Percentiles rank a stretch among this genome's conserved stretches.
phyloP scores from a whole-genome alignment of 2,888 invertebrate genomes.

The Nephrotoma guestfalica region DNA sequence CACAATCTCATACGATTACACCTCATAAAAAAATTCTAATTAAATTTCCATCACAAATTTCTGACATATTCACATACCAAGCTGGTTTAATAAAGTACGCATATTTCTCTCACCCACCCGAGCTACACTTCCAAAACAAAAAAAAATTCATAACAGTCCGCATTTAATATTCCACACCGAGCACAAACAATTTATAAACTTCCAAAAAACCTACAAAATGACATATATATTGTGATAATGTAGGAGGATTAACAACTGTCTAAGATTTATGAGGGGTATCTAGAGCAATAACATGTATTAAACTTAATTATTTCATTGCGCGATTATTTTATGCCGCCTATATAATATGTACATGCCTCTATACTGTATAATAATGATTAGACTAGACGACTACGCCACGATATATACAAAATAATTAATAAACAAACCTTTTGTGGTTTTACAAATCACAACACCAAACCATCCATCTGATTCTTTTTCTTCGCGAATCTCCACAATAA shows the following conservation, averaged over 20 bases:
- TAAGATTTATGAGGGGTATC: neutral
- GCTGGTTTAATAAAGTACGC: too few species aligned
- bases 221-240: neutral
- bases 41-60: too few species aligned
- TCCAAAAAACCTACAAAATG: neutral
- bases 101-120: too few species aligned
- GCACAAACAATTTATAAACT: neutral
- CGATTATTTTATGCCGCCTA: neutral
- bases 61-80: too few species aligned
- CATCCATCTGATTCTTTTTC: constrained; percentile 19
- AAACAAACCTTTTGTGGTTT: constrained; percentile 49
- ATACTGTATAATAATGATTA: neutral
- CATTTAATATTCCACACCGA: neutral
- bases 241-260: neutral
- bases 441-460: constrained; percentile 57
- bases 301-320: neutral
- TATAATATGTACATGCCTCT: too few species aligned
- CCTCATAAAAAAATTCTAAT: too few species aligned
- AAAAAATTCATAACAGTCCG: neutral
- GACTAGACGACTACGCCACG: neutral
- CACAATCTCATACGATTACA: too few species aligned
- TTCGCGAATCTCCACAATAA: constrained; percentile 44
- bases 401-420: neutral
- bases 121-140: too few species aligned
- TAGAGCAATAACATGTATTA: neutral